These are phyloP conservation scores for Lagodon rhomboides DNA, from an alignment of 2,797 vertebrate species.

Conservation along the genomic window DNA sequence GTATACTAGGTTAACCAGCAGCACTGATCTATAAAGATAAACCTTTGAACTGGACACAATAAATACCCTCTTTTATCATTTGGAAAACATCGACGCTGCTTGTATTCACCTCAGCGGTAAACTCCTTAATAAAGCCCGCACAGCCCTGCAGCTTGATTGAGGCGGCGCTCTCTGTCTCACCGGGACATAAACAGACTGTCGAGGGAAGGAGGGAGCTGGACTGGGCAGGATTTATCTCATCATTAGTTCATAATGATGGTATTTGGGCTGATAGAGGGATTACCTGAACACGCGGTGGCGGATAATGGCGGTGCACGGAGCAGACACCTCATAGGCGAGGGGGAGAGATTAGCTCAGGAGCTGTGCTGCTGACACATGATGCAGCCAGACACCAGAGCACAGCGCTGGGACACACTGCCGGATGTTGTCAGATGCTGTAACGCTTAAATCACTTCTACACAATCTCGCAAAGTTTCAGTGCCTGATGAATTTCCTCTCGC, in stretches of 20 bases:
- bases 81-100: constrained; percentile 10
- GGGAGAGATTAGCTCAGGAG: constrained; percentile 55
- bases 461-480: not conserved
- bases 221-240: constrained; percentile 63
- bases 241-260: constrained; percentile 68
- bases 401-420: not conserved
- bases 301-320: constrained; percentile 46
- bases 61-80: not conserved
- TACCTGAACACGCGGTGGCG: constrained; percentile 45
- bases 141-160: constrained; percentile 53
- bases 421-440: constrained; percentile 11
- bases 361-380: constrained; percentile 27
- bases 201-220: constrained; percentile 48
- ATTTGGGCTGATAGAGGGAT: constrained; percentile 71
- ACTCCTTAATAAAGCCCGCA: constrained; percentile 23
- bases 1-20: not conserved
- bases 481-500: constrained; percentile 5
- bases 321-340: constrained; percentile 40
- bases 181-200: constrained; percentile 48
- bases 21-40: not conserved
- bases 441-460: constrained; percentile 1
- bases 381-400: constrained; percentile 13
- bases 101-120: not conserved
- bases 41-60: not conserved
- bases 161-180: constrained; percentile 32